Conservation (phyloP, 2,797 vertebrate species). For the Gephyroberyx darwinii region DNA sequence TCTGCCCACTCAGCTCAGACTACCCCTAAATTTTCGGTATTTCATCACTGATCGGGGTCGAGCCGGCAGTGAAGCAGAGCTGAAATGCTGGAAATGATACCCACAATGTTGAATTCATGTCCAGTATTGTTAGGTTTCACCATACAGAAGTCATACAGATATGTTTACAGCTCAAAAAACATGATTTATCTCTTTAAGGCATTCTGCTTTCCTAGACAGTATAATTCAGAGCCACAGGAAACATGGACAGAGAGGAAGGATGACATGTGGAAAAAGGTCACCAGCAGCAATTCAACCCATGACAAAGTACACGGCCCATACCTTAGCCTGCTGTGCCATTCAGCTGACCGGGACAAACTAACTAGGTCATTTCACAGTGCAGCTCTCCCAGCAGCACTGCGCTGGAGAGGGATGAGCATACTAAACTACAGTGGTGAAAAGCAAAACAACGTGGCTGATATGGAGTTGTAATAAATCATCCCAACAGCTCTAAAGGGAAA, state of each 20-base stretch:
- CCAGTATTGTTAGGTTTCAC: too few species aligned
- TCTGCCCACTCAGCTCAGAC: too few species aligned
- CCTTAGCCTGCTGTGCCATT: conserved; percentile 34
- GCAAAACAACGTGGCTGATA: conserved; percentile 27
- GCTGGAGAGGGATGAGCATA: conserved; percentile 19
- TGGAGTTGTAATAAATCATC: conserved; percentile 57
- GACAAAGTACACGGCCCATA: not conserved
- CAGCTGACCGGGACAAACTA: conserved; percentile 24
- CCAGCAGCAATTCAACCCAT: conserved; percentile 4
- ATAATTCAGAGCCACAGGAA: not conserved
- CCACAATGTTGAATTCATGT: too few species aligned
- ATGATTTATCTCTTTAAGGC: not conserved
- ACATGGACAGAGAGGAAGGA: not conserved
- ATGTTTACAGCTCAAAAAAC: too few species aligned
- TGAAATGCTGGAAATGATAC: too few species aligned
- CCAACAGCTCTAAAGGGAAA: conserved; percentile 41
- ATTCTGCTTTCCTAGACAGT: not conserved
- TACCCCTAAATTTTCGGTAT: too few species aligned
- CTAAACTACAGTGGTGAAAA: conserved; percentile 14
- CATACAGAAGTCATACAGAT: too few species aligned
- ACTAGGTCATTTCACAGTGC: conserved; percentile 51
- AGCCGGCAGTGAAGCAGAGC: too few species aligned
- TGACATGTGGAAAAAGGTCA: not conserved
- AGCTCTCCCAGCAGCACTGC: conserved; percentile 22
- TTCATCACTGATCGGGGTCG: too few species aligned